Evolutionary conservation across 2,113 vertebrate genomes (phyloP), one percentile per base, ranked within the genome.

Genomic region (Gobiocypris rarus): DNA sequence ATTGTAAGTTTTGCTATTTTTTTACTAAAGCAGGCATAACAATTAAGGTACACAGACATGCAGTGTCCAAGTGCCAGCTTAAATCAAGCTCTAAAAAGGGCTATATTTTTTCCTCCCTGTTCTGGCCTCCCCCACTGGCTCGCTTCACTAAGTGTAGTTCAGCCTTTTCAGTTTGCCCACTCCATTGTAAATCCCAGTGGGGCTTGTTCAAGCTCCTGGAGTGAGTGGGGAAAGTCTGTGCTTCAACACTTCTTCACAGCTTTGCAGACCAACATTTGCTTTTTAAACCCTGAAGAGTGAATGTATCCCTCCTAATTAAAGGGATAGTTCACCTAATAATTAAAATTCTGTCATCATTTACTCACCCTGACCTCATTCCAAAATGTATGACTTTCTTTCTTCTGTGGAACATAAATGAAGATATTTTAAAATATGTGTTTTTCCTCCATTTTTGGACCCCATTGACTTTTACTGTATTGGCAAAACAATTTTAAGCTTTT

Each of bases 101-200:
- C 91, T 93, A 92, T 92, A 94, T 94, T 92, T 93, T 90, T 89
- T 85, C 52, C 19, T 88, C 89, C 90, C 86, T 87, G 89, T 61
- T 38, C 89, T 89, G 91, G 89, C 83, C 90, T 91, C 91, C 90
- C 85, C 69, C 93, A 90, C 89, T 89, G 91, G 88, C 90, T 93
- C 87, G 90, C 89, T 75, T 89, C 50, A 56, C 86, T 85, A 86
- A 91, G 89, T 91, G 92, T 90, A 91, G 91, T 94, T 93, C 87
- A 93, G 89, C 81, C 89, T 91, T 94, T 95, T 95, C 94, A 94
- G 89, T 93, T 92, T 93, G 91, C 91, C 92, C 90, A 89, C 88
- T 94, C 93, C 91, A 92, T 94, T 94, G 93, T 94, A 94, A 93
- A 91, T 75, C 84, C 85, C 88, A 87, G 90, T 88, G 88, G 85